phyloP scores from a whole-genome alignment of 1,140 invertebrate genomes.

The Ylistrum balloti region DNA sequence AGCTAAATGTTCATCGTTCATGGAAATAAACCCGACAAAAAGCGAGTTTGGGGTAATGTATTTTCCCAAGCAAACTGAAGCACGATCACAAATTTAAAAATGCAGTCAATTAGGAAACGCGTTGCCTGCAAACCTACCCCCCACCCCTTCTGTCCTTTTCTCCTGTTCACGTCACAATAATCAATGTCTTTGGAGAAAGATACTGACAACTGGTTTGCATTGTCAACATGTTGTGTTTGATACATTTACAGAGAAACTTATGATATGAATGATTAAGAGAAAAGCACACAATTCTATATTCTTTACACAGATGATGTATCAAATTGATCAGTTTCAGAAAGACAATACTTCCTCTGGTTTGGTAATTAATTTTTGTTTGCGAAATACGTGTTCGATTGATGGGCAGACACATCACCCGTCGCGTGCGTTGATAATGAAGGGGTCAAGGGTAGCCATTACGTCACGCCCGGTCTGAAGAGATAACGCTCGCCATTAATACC shows the following conservation, averaged over 20 bases:
- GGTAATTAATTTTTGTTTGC: not conserved
- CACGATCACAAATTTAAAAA: not conserved
- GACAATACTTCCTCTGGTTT: not conserved
- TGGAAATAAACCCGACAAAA: no score
- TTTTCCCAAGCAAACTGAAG: not conserved
- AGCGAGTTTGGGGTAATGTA: not conserved
- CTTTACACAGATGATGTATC: not conserved
- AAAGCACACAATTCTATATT: not conserved
- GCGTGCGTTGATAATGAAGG: not conserved
- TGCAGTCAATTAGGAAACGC: not conserved
- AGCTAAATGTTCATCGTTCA: no score
- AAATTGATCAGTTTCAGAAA: constrained; percentile 10
- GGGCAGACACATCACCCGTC: not conserved
- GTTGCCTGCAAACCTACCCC: no score
- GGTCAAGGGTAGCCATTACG: not conserved
- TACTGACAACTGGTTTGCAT: not conserved
- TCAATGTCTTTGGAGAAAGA: no score
- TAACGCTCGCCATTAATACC: not conserved
- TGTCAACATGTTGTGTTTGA: not conserved
- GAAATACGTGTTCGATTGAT: not conserved
- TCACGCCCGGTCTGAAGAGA: not conserved
- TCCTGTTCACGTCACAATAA: not conserved
- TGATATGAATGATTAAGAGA: not conserved
- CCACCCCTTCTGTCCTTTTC: not conserved
- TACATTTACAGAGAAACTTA: not conserved